phyloP scores from a whole-genome alignment of 1,140 invertebrate genomes.

The Helicorthomorpha holstii region DNA sequence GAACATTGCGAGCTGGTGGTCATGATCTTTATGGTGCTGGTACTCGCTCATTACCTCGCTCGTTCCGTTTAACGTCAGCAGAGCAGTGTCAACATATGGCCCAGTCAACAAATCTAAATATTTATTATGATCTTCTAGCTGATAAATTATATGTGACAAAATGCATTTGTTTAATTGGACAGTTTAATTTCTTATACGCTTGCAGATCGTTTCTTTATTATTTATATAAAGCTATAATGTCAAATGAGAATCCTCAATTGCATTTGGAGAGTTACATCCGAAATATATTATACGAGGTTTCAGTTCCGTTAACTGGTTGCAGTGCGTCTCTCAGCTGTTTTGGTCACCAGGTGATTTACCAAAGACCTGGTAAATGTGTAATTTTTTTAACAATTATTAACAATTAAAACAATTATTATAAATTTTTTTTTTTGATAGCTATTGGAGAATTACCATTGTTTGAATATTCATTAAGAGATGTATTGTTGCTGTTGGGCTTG shows the following conservation, averaged over 20 bases:
- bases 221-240: conserved; percentile 51
- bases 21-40: conserved; percentile 34
- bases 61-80: conserved; percentile 48
- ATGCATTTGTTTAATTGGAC: conserved; percentile 79
- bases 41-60: conserved; percentile 60
- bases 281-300: conserved; percentile 86
- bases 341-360: conserved; percentile 25
- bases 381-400: background rate
- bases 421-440: conserved; percentile 18
- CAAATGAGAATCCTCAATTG: conserved; percentile 13
- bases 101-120: conserved; percentile 30
- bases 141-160: conserved; percentile 89
- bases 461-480: conserved; percentile 75
- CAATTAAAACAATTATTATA: background rate
- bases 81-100: conserved; percentile 39
- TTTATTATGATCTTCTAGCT: conserved; percentile 78
- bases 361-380: conserved; percentile 25
- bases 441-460: conserved; percentile 72
- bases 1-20: conserved; percentile 6
- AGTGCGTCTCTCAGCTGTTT: conserved; percentile 57
- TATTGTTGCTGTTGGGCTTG: conserved; percentile 72
- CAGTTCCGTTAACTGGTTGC: conserved; percentile 67
- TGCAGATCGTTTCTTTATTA: conserved; percentile 67
- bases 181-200: conserved; percentile 72
- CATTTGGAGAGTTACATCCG: conserved; percentile 86